A percentile compares a stretch with the other conserved stretches of the same genome.
Evolutionary conservation across 2,113 vertebrate genomes (phyloP).

Genomic region (Ammospiza nelsoni): DNA sequence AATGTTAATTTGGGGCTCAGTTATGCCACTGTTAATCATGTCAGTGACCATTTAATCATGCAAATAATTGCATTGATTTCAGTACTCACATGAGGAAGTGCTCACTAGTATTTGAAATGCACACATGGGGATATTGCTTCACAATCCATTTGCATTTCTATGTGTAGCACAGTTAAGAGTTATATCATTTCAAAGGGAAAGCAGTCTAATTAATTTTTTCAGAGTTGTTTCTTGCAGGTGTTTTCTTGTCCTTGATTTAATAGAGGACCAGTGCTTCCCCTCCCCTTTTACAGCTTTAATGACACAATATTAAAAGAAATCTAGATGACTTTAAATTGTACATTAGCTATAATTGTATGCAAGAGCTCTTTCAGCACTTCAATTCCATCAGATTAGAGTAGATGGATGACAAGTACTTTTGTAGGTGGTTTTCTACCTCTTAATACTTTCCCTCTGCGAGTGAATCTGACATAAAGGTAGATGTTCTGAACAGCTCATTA

Average conservation of each 20-base stretch:
- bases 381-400: constrained; percentile 58
- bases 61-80: constrained; percentile 64
- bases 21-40: constrained; percentile 56
- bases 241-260: constrained; percentile 64
- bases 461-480: constrained; percentile 45
- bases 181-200: constrained; percentile 38
- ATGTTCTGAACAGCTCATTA: constrained; percentile 58
- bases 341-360: constrained; percentile 66
- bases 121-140: constrained; percentile 33
- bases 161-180: constrained; percentile 18
- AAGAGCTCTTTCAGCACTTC: constrained; percentile 61
- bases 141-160: constrained; percentile 58
- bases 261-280: neutral
- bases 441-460: constrained; percentile 31
- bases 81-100: constrained; percentile 45
- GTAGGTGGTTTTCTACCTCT: constrained; percentile 59
- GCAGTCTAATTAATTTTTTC: constrained; percentile 39
- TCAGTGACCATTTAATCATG: constrained; percentile 61
- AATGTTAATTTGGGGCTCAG: constrained; percentile 48
- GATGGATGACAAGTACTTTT: constrained; percentile 66
- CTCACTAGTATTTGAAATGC: constrained; percentile 48
- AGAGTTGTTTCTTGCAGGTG: constrained; percentile 50
- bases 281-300: constrained; percentile 41
- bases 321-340: constrained; percentile 53
- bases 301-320: constrained; percentile 51